These are phyloP conservation scores for Drosophila littoralis DNA, from an alignment of 1,140 invertebrate species.

Conservation along the genomic window DNA sequence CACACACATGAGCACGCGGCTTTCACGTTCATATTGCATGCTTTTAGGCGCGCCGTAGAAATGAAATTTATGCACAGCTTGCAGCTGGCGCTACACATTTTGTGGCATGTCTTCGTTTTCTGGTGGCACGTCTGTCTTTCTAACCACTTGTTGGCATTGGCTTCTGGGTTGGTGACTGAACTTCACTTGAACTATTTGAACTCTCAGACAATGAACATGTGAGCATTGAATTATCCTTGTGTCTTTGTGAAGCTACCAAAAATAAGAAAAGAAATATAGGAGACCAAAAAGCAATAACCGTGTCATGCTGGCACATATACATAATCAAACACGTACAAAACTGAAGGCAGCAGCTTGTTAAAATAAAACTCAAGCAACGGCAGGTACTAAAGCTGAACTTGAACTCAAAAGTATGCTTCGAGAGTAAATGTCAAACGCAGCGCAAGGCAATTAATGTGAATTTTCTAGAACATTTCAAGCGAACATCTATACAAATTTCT, in stretches of 20 bases:
- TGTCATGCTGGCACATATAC: conserved; percentile 19
- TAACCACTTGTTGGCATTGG: conserved; percentile 71
- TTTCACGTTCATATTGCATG: conserved; percentile 35
- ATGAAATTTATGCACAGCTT: conserved; percentile 70
- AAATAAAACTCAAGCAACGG: conserved; percentile 7
- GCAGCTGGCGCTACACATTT: conserved; percentile 15
- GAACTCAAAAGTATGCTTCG: neutral
- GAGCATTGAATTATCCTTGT: conserved; percentile 41
- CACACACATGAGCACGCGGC: neutral
- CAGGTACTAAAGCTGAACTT: conserved; percentile 7
- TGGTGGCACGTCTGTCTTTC: conserved; percentile 5
- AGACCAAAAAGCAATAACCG: conserved; percentile 32
- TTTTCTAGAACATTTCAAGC: neutral
- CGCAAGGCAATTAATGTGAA: neutral
- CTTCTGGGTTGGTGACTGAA: conserved; percentile 66
- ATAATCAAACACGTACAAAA: conserved; percentile 35
- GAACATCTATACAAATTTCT: neutral
- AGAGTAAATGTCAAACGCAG: conserved; percentile 1
- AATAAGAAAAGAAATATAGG: conserved; percentile 2
- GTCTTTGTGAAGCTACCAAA: conserved; percentile 11
- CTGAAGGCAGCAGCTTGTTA: conserved; percentile 9
- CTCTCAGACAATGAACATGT: conserved; percentile 67
- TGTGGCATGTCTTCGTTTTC: neutral
- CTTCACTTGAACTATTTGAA: conserved; percentile 70
- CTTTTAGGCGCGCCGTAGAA: conserved; percentile 41